Evolutionary conservation across 2,797 vertebrate species (phyloP).

Genomic region (Smutsia temminckii): DNA sequence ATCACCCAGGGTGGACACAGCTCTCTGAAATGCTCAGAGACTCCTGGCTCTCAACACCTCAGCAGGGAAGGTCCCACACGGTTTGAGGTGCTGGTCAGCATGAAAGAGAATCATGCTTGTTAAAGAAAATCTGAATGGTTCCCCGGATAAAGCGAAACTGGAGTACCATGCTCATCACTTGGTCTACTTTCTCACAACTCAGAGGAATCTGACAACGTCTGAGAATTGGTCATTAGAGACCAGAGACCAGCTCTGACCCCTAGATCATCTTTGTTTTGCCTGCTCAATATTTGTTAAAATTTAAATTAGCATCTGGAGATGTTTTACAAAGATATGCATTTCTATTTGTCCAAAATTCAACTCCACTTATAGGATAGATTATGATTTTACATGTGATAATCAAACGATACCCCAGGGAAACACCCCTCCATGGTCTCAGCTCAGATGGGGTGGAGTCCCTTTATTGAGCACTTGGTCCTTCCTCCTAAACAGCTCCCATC

Average conservation of each 20-base stretch:
- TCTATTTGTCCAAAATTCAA: background rate
- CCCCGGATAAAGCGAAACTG: fast-evolving
- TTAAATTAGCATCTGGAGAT: background rate
- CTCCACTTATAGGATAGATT: too few relatives aligned
- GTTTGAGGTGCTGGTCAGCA: background rate
- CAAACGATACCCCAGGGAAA: background rate
- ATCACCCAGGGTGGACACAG: background rate
- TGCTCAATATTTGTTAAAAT: background rate
- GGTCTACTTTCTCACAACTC: background rate
- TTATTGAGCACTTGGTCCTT: background rate
- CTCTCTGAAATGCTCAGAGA: background rate
- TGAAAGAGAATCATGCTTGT: background rate
- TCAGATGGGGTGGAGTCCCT: too few relatives aligned
- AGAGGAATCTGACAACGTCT: background rate
- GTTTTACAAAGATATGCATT: background rate
- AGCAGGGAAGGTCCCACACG: background rate
- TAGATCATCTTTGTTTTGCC: background rate
- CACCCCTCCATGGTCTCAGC: fast-evolving
- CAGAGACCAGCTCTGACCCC: background rate
- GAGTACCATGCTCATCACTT: background rate
- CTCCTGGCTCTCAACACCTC: background rate
- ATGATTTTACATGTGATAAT: background rate
- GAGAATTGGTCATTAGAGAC: fast-evolving
- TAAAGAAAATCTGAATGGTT: background rate
- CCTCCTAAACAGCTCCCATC: background rate